These are phyloP conservation scores for Zaprionus davidi DNA, from an alignment of 1,140 invertebrate genomes.

Conservation along the genomic window DNA sequence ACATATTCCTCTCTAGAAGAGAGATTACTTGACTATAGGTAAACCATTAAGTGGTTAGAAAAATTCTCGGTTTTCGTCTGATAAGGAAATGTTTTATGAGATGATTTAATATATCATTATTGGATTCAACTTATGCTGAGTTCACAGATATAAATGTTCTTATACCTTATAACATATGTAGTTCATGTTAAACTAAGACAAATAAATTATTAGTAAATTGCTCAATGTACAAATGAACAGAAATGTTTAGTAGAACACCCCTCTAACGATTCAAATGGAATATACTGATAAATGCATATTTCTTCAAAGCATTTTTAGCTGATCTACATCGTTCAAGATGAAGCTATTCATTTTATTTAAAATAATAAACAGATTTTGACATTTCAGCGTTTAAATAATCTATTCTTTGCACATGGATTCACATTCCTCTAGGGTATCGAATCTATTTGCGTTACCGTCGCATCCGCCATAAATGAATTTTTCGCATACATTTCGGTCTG, in stretches of 20 bases:
- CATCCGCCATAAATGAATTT: conserved; percentile 93
- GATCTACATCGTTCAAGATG: not conserved
- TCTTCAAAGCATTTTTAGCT: not conserved
- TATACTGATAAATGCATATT: not conserved
- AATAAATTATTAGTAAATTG: too few species aligned
- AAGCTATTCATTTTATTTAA: not conserved
- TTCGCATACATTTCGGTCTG: conserved; percentile 88
- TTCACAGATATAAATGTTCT: too few species aligned
- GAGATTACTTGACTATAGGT: not conserved
- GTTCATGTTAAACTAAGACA: too few species aligned
- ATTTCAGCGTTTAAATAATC: too few species aligned
- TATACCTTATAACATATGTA: too few species aligned
- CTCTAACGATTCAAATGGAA: not conserved
- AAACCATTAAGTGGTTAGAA: not conserved
- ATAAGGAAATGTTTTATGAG: not conserved
- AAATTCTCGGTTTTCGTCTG: not conserved
- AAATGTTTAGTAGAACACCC: too few species aligned
- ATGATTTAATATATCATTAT: not conserved
- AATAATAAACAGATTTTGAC: too few species aligned
- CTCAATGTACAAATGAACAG: too few species aligned
- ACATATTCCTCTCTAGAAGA: not conserved
- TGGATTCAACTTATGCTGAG: too few species aligned
- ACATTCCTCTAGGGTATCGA: conserved; percentile 76
- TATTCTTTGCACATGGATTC: conserved; percentile 52
- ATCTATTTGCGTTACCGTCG: conserved; percentile 94